Base-by-base conservation (phyloP, 2,113 vertebrate species). In the Rhabdornis inornatus region DNA sequence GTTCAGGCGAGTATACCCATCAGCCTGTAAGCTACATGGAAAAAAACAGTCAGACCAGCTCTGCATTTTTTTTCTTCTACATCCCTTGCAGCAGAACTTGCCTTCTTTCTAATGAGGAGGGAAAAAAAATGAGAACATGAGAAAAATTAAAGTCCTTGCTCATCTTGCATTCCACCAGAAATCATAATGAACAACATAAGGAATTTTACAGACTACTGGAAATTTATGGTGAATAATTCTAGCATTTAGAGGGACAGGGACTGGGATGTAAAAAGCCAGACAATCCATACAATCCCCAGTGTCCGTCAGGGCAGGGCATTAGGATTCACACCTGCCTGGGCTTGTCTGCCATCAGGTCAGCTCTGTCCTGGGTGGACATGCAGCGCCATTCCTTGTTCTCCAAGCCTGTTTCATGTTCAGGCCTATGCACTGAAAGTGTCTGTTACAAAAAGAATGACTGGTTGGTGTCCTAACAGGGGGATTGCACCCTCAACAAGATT, bases 241-340 rank as follows among this genome's bases (percentile, higher is more conserved):
- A 21, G 13, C 3, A 1, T 47, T 72, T 39, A 44, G 50, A 56
- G 37, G 19, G 5, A 11, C 15, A 27, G 15, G 13, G 44, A 10
- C 40, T n/a, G 35, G 44, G 35, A 22, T 70, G 28, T 59, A 27
- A 44, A 61, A 80, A 47, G 33, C 4, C 24, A 31, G 30, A 59
- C 27, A 65, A 8, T 15, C 35, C 8, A 1, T 4, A 0, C 12
- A 6, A 21, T 45, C 4, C 8, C 4, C 31, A 11, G 8, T 21
- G 42, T n/a, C 61, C 9, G 13, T 69, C 44, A 28, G 30, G 15
- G 33, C 20, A 27, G 44, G 16, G 14, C 2, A 1, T 72, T 44
- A 24, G 50, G 45, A 50, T 25, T 78, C 9, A 2, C 4, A 11
- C 10, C 14, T 57, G 24, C 31, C 56, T 89, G 76, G n/a, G 47